Evolutionary conservation across 2,113 vertebrate species (phyloP).

Genomic region (Psilopsiagon aymara): DNA sequence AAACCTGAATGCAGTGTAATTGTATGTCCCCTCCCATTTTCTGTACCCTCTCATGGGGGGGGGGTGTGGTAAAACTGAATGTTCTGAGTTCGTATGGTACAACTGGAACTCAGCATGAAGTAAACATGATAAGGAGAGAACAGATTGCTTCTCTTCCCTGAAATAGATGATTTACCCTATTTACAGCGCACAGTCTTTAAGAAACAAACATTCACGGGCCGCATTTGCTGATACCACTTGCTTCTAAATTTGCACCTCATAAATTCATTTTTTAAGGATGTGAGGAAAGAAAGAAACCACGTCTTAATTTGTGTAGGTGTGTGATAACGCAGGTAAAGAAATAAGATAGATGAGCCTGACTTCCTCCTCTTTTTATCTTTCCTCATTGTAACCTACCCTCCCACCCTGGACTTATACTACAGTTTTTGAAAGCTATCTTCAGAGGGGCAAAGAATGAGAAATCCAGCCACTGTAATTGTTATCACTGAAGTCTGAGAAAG

Average conservation of each 20-base stretch:
- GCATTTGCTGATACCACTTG: background rate
- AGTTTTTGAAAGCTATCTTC: background rate
- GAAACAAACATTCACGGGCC: background rate
- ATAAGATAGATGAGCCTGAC: too few relatives aligned
- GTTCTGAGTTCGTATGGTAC: background rate
- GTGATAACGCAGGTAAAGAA: background rate
- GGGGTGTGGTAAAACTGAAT: background rate
- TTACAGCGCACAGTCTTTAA: background rate
- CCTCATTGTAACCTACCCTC: background rate
- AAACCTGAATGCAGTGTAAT: background rate
- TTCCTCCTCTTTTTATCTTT: background rate
- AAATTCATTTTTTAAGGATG: background rate
- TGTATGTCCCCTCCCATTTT: background rate
- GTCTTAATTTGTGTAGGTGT: background rate
- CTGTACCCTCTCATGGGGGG: background rate
- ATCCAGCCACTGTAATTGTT: background rate
- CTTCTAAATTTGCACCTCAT: background rate
- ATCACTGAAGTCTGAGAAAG: background rate
- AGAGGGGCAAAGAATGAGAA: background rate
- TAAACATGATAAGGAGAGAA: background rate
- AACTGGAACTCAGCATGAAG: background rate
- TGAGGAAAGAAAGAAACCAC: background rate
- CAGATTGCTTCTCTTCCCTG: background rate
- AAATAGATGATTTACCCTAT: background rate
- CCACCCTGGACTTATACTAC: accelerated